phyloP scores from a whole-genome alignment of 2,797 vertebrate species.

The Orestias chungarensis region DNA sequence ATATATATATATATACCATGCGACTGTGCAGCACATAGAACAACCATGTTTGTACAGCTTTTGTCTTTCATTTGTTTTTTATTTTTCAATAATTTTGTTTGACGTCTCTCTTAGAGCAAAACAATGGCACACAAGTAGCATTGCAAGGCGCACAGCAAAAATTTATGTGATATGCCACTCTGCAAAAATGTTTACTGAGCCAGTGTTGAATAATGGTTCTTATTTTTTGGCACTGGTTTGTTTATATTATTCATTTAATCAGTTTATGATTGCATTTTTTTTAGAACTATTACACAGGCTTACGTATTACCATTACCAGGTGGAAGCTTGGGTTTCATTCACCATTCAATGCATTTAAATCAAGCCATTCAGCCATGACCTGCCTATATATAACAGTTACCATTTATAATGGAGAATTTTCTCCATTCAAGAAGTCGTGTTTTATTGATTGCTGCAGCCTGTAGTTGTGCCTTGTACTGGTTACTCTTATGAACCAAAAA shows the following conservation, averaged over 20 bases:
- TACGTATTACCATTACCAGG: conserved; percentile 66
- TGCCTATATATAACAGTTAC: conserved; percentile 47
- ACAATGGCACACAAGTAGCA: conserved; percentile 16
- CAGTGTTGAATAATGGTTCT: conserved; percentile 58
- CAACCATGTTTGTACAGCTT: conserved; percentile 9
- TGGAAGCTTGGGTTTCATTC: conserved; percentile 57
- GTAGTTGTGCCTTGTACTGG: conserved; percentile 36
- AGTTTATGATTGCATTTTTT: conserved; percentile 48
- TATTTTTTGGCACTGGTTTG: conserved; percentile 54
- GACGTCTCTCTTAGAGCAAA: conserved; percentile 35
- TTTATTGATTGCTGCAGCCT: conserved; percentile 61
- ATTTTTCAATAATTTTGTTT: conserved; percentile 41
- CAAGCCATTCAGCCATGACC: conserved; percentile 47
- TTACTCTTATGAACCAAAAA: conserved; percentile 31
- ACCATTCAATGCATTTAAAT: conserved; percentile 71
- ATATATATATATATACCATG: too few species aligned
- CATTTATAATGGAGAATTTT: conserved; percentile 52
- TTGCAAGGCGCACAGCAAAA: conserved; percentile 31
- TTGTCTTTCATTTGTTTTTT: conserved; percentile 26
- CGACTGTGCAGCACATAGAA: background rate
- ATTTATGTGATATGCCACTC: conserved; percentile 54
- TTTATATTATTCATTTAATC: conserved; percentile 73
- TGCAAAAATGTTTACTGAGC: conserved; percentile 62
- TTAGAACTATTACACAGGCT: conserved; percentile 55
- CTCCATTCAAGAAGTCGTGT: conserved; percentile 56